Evolutionary conservation across 2,113 vertebrate species (phyloP), one percentile per base, ranked within the genome.

Genomic region (Morone saxatilis): DNA sequence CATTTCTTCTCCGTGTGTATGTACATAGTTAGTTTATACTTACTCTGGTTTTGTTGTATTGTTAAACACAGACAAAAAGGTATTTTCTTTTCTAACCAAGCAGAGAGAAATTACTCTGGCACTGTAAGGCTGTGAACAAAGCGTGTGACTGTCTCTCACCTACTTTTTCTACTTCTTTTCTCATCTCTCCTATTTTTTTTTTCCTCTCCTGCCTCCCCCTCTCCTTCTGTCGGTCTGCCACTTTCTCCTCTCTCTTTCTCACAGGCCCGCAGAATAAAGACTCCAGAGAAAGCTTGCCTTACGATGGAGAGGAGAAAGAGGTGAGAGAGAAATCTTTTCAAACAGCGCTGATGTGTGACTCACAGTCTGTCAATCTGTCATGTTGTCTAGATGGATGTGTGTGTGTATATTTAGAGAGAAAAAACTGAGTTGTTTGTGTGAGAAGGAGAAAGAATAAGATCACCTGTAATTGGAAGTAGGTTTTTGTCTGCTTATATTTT

Each of bases 281-380:
- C 84, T 97, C 97, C 38, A 97, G 96, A 72, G 98, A 99, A 92
- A 99, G 96, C 90, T 93, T 99, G 95, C 97, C 96, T 82, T 97
- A 97, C 14, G 96, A 97, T 69, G 97, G 97, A 87, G 97, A 98
- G 89, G 98, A 99, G 94, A 98, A 98, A 90, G 98, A 99, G 97
- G 98, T 99, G 94, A 96, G 90, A 41, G 68, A 73, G 54, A 78
- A 57, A 62, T 77, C 48, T 71, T 78, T 53, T 78, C 25, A 61
- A 78, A 80, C 19, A 0, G 71, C 20, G 20, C n/a, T 40, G 65
- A 83, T 76, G 41, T 83, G 65, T 80, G 75, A 87, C 65, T 88
- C 82, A 77, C 56, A 47, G 60, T 85, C 81, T 86, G 69, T 85
- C 80, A 84, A 68, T 76, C 81, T 76, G 84, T 84, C 74, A 72